These are phyloP conservation scores for Pediacus dermestoides DNA, from an alignment of 2,888 invertebrate genomes.

Conservation along the genomic window DNA sequence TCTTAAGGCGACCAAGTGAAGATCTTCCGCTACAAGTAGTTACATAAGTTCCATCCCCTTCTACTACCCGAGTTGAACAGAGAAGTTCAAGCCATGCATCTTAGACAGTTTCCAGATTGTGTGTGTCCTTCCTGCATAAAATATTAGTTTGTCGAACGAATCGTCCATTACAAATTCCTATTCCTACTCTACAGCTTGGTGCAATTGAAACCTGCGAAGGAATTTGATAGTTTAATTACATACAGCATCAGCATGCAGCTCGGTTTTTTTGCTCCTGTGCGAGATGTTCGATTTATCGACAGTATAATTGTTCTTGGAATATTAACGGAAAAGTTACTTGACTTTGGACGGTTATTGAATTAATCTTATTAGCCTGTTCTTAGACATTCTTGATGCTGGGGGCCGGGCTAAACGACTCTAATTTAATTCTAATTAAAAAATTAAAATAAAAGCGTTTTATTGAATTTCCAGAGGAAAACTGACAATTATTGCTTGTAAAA, in stretches of 20 bases:
- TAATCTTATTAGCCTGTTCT: constrained; percentile 24
- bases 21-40: constrained; percentile 22
- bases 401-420: too few relatives aligned
- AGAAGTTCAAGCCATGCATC: constrained; percentile 8
- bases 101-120: constrained; percentile 18
- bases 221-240: constrained; percentile 29
- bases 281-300: constrained; percentile 25
- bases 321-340: constrained; percentile 17
- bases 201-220: constrained; percentile 16
- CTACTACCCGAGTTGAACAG: constrained; percentile 8
- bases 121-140: constrained; percentile 22
- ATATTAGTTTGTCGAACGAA: constrained; percentile 19
- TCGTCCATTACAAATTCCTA: constrained; percentile 22
- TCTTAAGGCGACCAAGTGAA: constrained; percentile 19
- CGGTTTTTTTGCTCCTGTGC: not conserved
- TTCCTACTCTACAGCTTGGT: too few relatives aligned
- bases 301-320: constrained; percentile 28
- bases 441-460: too few relatives aligned
- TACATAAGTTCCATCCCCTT: constrained; percentile 15
- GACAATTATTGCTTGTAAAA: too few relatives aligned
- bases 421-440: too few relatives aligned
- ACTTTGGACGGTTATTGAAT: constrained; percentile 28
- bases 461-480: too few relatives aligned
- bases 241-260: constrained; percentile 12
- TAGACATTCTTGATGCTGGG: constrained; percentile 18